Base-by-base conservation (phyloP, 1,140 invertebrate species). In the Nymphalis io region DNA sequence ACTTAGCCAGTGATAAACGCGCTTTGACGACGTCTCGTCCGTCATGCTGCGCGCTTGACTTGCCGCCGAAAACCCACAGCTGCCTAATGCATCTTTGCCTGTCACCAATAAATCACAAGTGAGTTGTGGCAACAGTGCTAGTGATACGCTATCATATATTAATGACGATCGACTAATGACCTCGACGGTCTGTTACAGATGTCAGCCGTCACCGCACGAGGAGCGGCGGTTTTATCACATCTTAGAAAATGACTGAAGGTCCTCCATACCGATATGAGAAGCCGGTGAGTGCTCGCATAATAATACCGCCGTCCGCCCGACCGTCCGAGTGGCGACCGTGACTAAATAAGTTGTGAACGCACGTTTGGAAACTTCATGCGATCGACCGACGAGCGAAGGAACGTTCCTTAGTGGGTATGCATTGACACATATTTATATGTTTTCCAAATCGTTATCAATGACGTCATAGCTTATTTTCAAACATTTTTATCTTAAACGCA, bases 171-270 rank as follows among this genome's bases (percentile, higher is more conserved):
- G 60, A 76, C 74, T 74, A 71, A 84, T 90, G 86, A 90, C 88
- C 81, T 84, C 87, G 83, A 78, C 80, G 83, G 79, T 79, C 78
- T 88, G 79, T 90, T 88, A 81, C 87, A 88, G 86, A 89, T 88
- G 86, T 85, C 88, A 88, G 79, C 88, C 84, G 76, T 88, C 88
- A 80, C 85, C 86, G 84, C 86, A 90, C 80, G 86, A 81, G 77
- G 78, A 80, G 73, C 85, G 88, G 83, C 88, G 88, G 75, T 89
- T 89, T 87, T 90, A 89, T 89, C 86, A 90, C 79, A 90, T 88
- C 78, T 83, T 90, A 81, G 88, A 91, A 88, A 91, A 91, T 91
- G 88, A 91, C 88, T 91, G 88, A 91, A 85, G 86, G 86, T 80
- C 77, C 76, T 72, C 73, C 81, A 44, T 70, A 79, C 72, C 77